Evolutionary conservation across 2,888 invertebrate species (phyloP), one percentile per base, ranked within the genome.

Genomic region (Helicoverpa assulta): DNA sequence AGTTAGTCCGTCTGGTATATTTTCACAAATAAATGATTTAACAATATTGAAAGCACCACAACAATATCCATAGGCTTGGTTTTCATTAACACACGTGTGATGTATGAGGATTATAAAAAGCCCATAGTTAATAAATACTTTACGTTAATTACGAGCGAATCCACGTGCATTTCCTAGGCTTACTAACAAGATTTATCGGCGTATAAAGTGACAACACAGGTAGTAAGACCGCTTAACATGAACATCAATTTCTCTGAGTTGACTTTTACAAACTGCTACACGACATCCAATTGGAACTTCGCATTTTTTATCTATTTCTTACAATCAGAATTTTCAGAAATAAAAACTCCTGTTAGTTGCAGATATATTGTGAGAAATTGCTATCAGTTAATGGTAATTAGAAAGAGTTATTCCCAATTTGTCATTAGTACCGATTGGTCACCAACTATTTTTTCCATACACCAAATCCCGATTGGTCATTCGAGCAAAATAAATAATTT

Each of bases 291-390:
- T 73, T 58, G 33, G 52, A 61, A 26, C 53, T 51, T 47, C 33
- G 21, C 19, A 21, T 53, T 54, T 73, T 76, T 59, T 58, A 58
- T 65, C 64, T 73, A 58, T 50, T 43, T 76, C 56, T 61, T 61
- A 61, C 40, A 8, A 73, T 64, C 61, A 51, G 19, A 54, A 47
- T 61, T 51, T 53, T 47, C 40, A 53, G 40, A 69, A 79, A 69
- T 60, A 59, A 40, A 37, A 51, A 43, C 43, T 40, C 10, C 5
- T 60, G 6, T n/a, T 67, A 47, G 65, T 67, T 58, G 59, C 61
- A 70, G 59, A 66, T 67, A 63, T 55, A 80, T 68, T 75, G 79
- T 78, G 80, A 70, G 80, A 81, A 80, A 76, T 61, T 57, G 53
- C 61, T 67, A 69, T 69, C 69, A 69, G 70, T 73, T 76, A 66